A percentile compares a stretch with the other conserved stretches of the same genome.
These are phyloP conservation scores for Yponomeuta plumbellus DNA, from an alignment of 2,888 invertebrate genomes.

Conservation along the genomic window DNA sequence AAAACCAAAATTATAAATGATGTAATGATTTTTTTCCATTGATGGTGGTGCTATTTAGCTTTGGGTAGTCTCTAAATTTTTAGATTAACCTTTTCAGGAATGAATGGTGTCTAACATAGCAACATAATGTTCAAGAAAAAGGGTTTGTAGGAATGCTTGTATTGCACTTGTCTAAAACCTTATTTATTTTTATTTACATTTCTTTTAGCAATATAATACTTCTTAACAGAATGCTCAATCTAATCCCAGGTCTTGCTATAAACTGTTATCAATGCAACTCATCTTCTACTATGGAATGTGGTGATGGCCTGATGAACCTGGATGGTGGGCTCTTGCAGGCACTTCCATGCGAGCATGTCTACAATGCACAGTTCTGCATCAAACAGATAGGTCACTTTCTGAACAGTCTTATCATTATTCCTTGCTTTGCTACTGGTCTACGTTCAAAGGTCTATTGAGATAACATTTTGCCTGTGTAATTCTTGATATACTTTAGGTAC, in stretches of 20 bases:
- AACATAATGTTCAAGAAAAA: not conserved
- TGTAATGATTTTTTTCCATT: too few species aligned
- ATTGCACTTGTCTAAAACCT: not conserved
- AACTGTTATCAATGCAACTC: conserved; percentile 89
- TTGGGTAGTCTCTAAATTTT: too few species aligned
- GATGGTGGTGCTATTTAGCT: too few species aligned
- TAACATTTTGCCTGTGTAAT: not conserved
- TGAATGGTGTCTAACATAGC: not conserved
- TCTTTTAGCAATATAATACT: too few species aligned
- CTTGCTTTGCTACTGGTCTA: not conserved
- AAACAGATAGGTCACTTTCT: conserved; percentile 80
- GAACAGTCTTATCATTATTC: conserved; percentile 14
- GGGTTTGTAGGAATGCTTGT: not conserved
- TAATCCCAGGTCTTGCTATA: conserved; percentile 61
- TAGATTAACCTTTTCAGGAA: not conserved
- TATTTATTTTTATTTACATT: too few species aligned
- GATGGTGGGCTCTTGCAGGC: conserved; percentile 76
- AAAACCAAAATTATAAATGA: too few species aligned
- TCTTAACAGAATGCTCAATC: not conserved
- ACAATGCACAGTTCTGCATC: conserved; percentile 88
- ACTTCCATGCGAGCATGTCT: conserved; percentile 82
- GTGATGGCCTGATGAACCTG: conserved; percentile 79
- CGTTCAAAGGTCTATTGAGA: conserved; percentile 5
- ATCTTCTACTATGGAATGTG: conserved; percentile 80
- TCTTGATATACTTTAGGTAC: too few species aligned